Evolutionary conservation across 92 coral and sea anemone genomes (phyloP).

Genomic region (Porites cylindrica): DNA sequence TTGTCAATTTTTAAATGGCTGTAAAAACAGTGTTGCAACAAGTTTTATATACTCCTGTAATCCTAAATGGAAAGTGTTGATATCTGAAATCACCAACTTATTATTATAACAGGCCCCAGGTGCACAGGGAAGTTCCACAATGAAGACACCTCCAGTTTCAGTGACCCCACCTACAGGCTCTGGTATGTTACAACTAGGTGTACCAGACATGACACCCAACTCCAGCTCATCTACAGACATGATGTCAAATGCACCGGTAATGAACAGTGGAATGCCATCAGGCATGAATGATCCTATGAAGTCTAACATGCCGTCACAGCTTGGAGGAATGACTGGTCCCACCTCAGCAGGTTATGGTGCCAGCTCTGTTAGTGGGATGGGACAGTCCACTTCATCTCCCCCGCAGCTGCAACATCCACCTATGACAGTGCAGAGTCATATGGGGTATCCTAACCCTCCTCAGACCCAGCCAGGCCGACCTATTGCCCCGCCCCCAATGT

Average conservation of each 20-base stretch:
- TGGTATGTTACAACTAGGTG: slow-evolving; percentile 68
- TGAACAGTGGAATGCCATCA: slow-evolving; percentile 57
- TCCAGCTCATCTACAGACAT: slow-evolving; percentile 65
- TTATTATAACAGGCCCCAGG: slow-evolving; percentile 56
- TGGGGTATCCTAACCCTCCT: slow-evolving; percentile 73
- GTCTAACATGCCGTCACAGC: slow-evolving; percentile 48
- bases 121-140: slow-evolving; percentile 48
- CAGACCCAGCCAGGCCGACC: slow-evolving; percentile 70
- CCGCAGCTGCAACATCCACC: slow-evolving; percentile 90
- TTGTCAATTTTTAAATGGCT: no score
- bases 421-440: slow-evolving; percentile 70
- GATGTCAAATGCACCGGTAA: slow-evolving; percentile 45
- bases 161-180: slow-evolving; percentile 71
- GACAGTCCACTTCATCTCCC: slow-evolving; percentile 75
- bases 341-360: slow-evolving; percentile 62
- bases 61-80: no score
- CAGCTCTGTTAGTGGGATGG: slow-evolving; percentile 62
- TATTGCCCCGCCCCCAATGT: slow-evolving; percentile 69
- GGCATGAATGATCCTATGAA: slow-evolving; percentile 63
- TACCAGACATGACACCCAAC: slow-evolving; percentile 61
- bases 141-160: slow-evolving; percentile 62
- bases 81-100: no score
- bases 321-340: slow-evolving; percentile 71
- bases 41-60: no score
- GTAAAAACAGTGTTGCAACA: no score